Base-by-base conservation (phyloP, 2,888 invertebrate species). In the Tipula lateralis region DNA sequence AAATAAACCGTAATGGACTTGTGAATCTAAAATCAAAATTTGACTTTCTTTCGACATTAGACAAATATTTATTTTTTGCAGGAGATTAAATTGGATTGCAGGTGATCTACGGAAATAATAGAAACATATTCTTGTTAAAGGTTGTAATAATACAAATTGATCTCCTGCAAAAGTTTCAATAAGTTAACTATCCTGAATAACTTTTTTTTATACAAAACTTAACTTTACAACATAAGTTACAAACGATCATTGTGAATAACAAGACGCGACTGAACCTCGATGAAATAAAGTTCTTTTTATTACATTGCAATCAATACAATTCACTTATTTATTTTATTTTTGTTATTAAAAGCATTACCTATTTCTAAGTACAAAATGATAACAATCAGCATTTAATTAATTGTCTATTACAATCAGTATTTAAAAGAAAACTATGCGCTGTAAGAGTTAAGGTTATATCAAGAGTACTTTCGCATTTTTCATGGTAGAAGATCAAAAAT, bases 281-380 rank as follows among this genome's bases (percentile, higher is more conserved):
- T 66, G 9, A 66, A 66, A 66, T 24, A 66, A 66, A 66, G 9
- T 66, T 9, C 19, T 44, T 2, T 44, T 7, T 44, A 4, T 44
- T 44, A 66, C 66, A 66, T 6, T 19, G 16, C 16, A 24, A 24
- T 66, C 9, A 66, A 6, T 12, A 19, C 24, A 66, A 66, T 66
- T 66, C n/a, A 66, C 36, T 0, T 36, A 16, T 50, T 50, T 3
- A 16, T 66, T 66, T 66, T 66, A 44, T 16, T 44, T 24, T 16
- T 24, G 24, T 66, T 66, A 16, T 66, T 66, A 24, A 66, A 66
- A 66, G 5, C 1, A 66, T 66, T 24, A 66, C 66, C 66, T 2
- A 66, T 66, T 66, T 66, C 66, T 66, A 24, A 66, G 66, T 66
- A 66, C 66, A 66, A 66, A 66, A 24, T 24, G 66, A 66, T 66